Evolutionary conservation across 2,113 vertebrate species (phyloP), one percentile per base, ranked within the genome.

Genomic region (Chamaea fasciata): DNA sequence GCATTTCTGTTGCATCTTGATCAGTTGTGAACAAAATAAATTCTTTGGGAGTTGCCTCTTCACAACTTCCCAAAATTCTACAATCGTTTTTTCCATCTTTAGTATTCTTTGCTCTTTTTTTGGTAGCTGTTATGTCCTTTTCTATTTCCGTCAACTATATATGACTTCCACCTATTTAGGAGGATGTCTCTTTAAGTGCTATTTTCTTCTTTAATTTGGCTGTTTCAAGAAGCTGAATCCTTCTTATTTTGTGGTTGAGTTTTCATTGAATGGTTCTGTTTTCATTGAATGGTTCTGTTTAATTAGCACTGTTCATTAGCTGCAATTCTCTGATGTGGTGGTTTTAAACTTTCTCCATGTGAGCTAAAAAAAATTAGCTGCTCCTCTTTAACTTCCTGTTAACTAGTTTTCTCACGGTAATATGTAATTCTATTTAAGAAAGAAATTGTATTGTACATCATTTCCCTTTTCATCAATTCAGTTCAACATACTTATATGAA

Each of bases 231-330:
- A 90, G 28, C n/a, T 92, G 55, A 44, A 73, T 73, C 28, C 53
- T 79, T 77, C 87, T 81, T 14, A 37, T 93, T 95, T 77, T 92
- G 63, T 70, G 94, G 90, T 35, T 88, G 37, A 4, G 11, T 79
- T 95, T 94, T 94, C 71, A 65, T 62, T 95, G 67, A 94, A 90
- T 87, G 20, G 44, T 65, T 93, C 82, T 79, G 22, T 87, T 94
- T 95, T 94, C 67, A 53, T 69, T 93, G 67, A 94, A 93, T 92
- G n/a, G 46, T 85, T 92, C 90, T 73, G 67, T 88, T 90, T 76
- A 95, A 96, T 96, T 96, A 96, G 46, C 60, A 83, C 63, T 77
- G 31, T 92, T 88, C 67, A 82, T 94, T 95, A 94, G 69, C 84
- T 95, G 37, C 3, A 8, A 6, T 91, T 52, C 63, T 97, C 94